These are phyloP conservation scores for Chironomus riparius DNA, from an alignment of 2,888 invertebrate species.

Conservation along the genomic window DNA sequence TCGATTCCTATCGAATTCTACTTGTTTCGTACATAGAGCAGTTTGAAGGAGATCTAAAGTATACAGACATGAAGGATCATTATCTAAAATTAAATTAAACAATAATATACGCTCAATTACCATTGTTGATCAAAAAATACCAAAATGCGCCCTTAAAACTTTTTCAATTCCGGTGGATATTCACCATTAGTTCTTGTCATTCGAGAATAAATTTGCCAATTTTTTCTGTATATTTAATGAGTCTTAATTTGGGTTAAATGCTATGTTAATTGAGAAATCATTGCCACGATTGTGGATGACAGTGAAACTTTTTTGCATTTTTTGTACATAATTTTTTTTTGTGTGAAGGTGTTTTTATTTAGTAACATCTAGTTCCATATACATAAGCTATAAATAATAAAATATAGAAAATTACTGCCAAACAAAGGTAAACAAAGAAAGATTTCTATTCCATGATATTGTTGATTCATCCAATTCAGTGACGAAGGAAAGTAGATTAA, in stretches of 20 bases:
- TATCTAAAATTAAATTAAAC: too few species aligned
- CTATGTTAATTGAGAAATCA: not conserved
- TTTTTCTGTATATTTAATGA: too few species aligned
- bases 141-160: not conserved
- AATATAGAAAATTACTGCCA: not conserved
- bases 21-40: too few species aligned
- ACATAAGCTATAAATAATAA: not conserved
- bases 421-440: slow-evolving; percentile 16
- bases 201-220: too few species aligned
- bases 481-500: slow-evolving; percentile 6
- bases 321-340: not conserved
- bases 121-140: not conserved
- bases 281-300: not conserved
- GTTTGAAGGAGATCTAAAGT: too few species aligned
- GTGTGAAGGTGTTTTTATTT: not conserved
- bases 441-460: not conserved
- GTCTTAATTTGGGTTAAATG: too few species aligned
- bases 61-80: too few species aligned
- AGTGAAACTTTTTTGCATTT: not conserved
- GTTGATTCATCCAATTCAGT: slow-evolving; percentile 9
- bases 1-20: too few species aligned
- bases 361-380: not conserved
- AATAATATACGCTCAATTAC: too few species aligned
- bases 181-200: too few species aligned
- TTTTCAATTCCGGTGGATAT: too few species aligned